Evolutionary conservation across 2,113 vertebrate species (phyloP), one percentile per base, ranked within the genome.

Genomic region (Tapirus terrestris): DNA sequence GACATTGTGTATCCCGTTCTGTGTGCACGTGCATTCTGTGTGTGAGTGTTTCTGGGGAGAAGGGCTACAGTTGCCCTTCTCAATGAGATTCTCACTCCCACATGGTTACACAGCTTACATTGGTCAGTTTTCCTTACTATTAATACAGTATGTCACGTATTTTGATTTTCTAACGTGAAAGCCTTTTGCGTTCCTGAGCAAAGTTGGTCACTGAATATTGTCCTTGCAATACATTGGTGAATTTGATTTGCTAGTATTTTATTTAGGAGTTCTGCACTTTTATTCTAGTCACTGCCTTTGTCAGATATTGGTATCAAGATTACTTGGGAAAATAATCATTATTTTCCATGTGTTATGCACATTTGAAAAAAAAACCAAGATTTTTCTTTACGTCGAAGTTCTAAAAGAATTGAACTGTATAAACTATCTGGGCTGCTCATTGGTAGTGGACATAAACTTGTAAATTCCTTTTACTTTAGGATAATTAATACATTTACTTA

Each of bases 111-210:
- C 11, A 51, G 18, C 25, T 14, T 8, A 20, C 14, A 56, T 0
- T 20, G 6, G 16, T 39, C 31, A 73, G 14, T 51, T 60, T 65
- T 80, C 67, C 16, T 53, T 65, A 48, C 51, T 65, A 21, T 72
- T 72, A 43, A 39, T 53, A 25, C 16, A 70, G 13, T 36, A 31
- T 12, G 61, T 65, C 45, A 58, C 45, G 48, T 72, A 79, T 85
- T 61, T 60, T 61, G n/a, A 61, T 92, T 94, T 84, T 94, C 61
- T 56, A 56, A 72, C 36, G 29, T 33, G 29, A 84, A 79, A 23
- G 25, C 70, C 23, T 76, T 70, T n/a, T 70, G 45, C 2, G 51
- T 72, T 89, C 33, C 48, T 61, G 18, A 75, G 36, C 29, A 89
- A 85, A 36, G 10, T 29, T 77, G 21, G 4, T 27, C 79, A 39